Conservation (phyloP, 2,113 vertebrate genomes). For the Antidorcas marsupialis region DNA sequence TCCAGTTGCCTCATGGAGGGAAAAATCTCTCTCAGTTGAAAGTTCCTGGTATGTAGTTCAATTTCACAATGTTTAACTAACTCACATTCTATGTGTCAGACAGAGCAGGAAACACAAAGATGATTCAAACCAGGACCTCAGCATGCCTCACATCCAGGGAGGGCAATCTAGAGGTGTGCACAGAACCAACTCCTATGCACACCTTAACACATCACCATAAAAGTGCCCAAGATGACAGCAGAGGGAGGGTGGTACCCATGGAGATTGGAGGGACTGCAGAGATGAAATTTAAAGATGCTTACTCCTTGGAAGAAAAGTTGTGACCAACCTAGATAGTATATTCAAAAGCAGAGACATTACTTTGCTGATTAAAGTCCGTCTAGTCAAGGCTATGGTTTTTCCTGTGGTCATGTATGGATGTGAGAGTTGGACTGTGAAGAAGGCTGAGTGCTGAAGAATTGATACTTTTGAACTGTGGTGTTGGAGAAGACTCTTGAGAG, state of each 20-base stretch:
- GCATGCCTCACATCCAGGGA: background rate
- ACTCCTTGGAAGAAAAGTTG: no score
- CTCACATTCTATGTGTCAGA: background rate
- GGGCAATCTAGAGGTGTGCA: background rate
- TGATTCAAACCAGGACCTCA: background rate
- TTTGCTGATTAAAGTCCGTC: no score
- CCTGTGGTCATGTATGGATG: no score
- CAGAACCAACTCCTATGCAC: no score
- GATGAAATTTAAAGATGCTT: no score
- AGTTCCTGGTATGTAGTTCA: background rate
- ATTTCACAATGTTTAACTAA: background rate
- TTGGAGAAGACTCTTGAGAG: no score
- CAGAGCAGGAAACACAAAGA: background rate
- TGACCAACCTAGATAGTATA: no score
- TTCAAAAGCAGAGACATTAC: no score
- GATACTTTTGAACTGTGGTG: no score
- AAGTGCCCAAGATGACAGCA: background rate
- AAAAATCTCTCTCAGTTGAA: background rate
- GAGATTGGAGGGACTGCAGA: background rate
- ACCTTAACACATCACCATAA: background rate
- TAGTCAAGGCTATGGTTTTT: no score
- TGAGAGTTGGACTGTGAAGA: no score
- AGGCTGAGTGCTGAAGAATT: no score
- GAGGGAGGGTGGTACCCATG: background rate
- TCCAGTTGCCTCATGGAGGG: background rate